Conservation (phyloP, 2,113 vertebrate genomes). For the Leptocoma aspasia region DNA sequence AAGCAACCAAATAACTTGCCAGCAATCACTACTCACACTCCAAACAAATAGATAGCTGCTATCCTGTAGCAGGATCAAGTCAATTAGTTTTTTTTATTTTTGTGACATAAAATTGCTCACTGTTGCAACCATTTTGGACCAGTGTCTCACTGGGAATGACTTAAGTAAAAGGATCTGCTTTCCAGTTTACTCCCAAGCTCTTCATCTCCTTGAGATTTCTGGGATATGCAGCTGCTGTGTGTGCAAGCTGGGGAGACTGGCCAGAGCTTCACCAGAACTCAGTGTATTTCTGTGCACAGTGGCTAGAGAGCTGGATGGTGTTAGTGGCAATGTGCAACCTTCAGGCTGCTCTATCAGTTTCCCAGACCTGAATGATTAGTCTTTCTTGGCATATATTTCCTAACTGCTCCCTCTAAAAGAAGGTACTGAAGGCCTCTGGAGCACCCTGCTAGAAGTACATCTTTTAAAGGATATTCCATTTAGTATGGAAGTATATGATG, state of each 20-base stretch:
- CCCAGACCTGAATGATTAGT: not conserved
- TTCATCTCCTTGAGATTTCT: not conserved
- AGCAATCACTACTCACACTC: not conserved
- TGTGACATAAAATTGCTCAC: fast-evolving
- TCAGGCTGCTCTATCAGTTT: not conserved
- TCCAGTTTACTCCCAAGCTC: not conserved
- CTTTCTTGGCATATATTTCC: not conserved
- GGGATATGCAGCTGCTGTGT: not conserved
- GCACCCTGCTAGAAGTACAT: not conserved
- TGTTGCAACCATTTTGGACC: not conserved
- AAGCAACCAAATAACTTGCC: not conserved
- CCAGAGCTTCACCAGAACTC: not conserved
- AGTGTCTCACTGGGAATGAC: not conserved
- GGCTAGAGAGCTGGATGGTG: not conserved
- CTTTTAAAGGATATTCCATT: not conserved
- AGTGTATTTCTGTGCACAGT: not conserved
- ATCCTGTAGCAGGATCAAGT: not conserved
- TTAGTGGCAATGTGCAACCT: not conserved
- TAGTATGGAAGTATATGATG: not conserved
- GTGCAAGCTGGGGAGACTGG: not conserved
- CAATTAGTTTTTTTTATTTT: not conserved
- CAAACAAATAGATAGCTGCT: not conserved
- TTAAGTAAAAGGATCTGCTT: not conserved
- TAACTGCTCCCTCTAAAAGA: not conserved
- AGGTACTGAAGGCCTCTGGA: not conserved